Percentiles rank a stretch among this genome's conserved stretches.
Evolutionary conservation across 2,888 invertebrate species (phyloP).

Genomic region (Nomada ruficornis): DNA sequence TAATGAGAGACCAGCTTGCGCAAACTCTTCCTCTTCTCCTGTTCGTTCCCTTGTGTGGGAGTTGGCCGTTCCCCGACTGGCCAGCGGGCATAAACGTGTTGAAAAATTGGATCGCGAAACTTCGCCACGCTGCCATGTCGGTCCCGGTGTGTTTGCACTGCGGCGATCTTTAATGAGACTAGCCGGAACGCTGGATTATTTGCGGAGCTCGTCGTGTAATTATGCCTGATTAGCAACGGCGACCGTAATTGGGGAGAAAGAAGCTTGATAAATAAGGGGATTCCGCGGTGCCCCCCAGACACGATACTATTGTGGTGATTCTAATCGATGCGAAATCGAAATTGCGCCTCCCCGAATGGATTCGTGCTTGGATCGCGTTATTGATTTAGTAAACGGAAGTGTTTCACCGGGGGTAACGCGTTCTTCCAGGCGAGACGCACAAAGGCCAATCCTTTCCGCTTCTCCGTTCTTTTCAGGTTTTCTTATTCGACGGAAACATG

Average conservation of each 20-base stretch:
- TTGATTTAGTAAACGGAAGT: background rate
- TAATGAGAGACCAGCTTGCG: conserved; percentile 75
- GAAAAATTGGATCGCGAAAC: conserved; percentile 58
- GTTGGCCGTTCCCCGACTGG: conserved; percentile 10
- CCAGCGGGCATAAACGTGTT: conserved; percentile 44
- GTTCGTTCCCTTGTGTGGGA: conserved; percentile 11
- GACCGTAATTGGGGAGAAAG: conserved; percentile 4
- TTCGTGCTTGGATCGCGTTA: background rate
- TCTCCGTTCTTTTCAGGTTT: background rate
- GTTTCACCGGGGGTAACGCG: background rate
- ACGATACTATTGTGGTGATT: background rate
- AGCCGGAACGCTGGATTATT: conserved; percentile 33
- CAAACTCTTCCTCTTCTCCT: conserved; percentile 52
- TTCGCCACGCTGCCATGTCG: background rate
- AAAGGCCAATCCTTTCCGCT: background rate
- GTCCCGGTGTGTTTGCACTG: conserved; percentile 25
- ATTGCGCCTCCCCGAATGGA: background rate
- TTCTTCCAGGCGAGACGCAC: background rate
- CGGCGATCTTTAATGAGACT: conserved; percentile 55
- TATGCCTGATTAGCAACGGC: conserved; percentile 30
- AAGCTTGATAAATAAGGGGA: background rate
- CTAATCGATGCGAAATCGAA: background rate
- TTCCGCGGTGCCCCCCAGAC: background rate
- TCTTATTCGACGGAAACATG: background rate
- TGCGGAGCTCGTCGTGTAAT: conserved; percentile 25